A percentile compares a stretch with the other conserved stretches of the same genome.
These are phyloP conservation scores for Eolophus roseicapilla DNA, from an alignment of 2,113 vertebrate species.

Conservation along the genomic window DNA sequence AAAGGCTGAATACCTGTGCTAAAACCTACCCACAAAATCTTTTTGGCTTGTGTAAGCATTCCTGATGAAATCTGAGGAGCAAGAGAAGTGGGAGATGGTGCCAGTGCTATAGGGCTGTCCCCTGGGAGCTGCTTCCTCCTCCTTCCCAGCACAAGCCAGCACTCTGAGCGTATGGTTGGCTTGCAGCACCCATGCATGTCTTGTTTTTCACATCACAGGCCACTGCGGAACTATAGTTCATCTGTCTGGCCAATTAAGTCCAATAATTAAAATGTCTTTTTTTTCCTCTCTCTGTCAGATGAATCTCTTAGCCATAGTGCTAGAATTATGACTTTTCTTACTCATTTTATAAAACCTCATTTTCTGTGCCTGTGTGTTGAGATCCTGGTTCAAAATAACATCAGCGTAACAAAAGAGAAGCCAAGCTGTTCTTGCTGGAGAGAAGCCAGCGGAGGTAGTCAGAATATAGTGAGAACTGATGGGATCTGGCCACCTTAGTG, in stretches of 20 bases:
- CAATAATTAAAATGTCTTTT: not conserved
- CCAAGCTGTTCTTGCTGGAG: not conserved
- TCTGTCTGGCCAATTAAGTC: not conserved
- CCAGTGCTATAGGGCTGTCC: not conserved
- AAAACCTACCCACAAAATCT: not conserved
- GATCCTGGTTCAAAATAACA: not conserved
- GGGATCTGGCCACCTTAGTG: not conserved
- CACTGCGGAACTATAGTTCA: not conserved
- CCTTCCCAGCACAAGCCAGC: not conserved
- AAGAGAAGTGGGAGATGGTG: not conserved
- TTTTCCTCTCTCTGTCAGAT: not conserved
- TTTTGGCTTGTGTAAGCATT: not conserved
- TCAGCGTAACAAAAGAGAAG: not conserved
- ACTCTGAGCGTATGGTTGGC: not conserved
- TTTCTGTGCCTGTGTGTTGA: not conserved
- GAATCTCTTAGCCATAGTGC: not conserved
- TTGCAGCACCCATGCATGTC: fast-evolving
- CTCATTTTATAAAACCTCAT: not conserved
- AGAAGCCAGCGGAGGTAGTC: not conserved
- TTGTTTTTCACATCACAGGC: not conserved
- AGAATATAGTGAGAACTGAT: not conserved
- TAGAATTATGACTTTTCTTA: not conserved
- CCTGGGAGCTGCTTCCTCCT: not conserved
- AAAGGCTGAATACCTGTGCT: not conserved
- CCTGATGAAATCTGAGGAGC: not conserved